These are phyloP conservation scores for Aythya baeri DNA, from an alignment of 2,113 vertebrate species.

Conservation along the genomic window DNA sequence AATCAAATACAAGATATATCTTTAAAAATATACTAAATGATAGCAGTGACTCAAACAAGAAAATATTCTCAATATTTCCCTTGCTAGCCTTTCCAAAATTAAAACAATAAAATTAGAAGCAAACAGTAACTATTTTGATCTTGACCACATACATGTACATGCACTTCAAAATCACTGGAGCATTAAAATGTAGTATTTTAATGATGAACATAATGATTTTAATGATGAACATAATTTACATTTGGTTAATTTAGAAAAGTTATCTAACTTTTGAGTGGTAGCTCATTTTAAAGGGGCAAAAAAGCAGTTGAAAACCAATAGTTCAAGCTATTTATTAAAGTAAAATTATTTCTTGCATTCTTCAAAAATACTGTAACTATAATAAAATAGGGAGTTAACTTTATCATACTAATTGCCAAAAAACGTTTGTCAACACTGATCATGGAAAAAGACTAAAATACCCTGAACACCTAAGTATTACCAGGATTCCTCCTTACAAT, in stretches of 20 bases:
- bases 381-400: not conserved
- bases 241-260: not conserved
- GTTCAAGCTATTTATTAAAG: not conserved
- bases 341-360: not conserved
- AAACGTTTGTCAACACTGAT: not conserved
- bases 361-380: not conserved
- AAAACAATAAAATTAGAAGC: not conserved
- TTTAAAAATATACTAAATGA: not conserved
- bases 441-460: not conserved
- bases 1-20: not conserved
- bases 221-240: not conserved
- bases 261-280: not conserved
- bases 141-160: not conserved
- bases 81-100: not conserved
- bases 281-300: not conserved
- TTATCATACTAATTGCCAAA: not conserved
- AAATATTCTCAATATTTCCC: not conserved
- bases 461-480: not conserved
- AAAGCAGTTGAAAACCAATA: not conserved
- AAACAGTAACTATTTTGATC: not conserved
- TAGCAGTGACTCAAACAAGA: not conserved
- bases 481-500: not conserved
- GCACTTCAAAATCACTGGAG: not conserved
- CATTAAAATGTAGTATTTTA: not conserved
- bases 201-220: not conserved